Evolutionary conservation across 1,140 invertebrate species (phyloP).

Genomic region (Euwallacea fornicatus): DNA sequence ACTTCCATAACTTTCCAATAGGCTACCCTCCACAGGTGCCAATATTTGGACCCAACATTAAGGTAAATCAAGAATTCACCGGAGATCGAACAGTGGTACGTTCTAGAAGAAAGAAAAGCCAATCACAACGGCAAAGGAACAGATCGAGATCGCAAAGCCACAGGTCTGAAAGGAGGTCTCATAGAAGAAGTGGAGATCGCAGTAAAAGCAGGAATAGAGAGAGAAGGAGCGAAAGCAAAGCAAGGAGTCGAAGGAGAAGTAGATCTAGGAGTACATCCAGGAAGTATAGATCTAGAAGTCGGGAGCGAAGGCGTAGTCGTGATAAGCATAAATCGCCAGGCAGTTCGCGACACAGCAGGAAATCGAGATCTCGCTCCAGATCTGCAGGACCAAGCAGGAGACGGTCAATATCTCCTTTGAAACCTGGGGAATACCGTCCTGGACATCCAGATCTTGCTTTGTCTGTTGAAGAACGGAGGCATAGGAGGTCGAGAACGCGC

Average conservation of each 20-base stretch:
- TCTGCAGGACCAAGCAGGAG: neutral
- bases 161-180: neutral
- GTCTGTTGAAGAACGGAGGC: neutral
- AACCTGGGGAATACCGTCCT: conserved; percentile 30
- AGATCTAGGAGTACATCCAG: neutral
- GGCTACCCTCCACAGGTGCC: conserved; percentile 8
- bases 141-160: neutral
- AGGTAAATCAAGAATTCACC: conserved; percentile 21
- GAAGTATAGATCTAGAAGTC: conserved; percentile 13
- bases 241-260: neutral
- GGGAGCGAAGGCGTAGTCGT: neutral
- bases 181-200: neutral
- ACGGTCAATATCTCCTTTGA: conserved; percentile 17
- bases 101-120: neutral
- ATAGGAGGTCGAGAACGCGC: neutral
- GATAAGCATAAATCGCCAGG: neutral
- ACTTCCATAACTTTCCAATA: neutral
- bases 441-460: conserved; percentile 27
- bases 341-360: neutral
- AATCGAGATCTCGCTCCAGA: neutral
- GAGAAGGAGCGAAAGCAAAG: neutral
- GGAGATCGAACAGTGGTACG: neutral
- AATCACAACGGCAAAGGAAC: neutral
- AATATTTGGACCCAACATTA: conserved; percentile 19
- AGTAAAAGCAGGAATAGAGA: neutral